Conservation (phyloP, 2,888 invertebrate species). For the Nomada fucata region DNA sequence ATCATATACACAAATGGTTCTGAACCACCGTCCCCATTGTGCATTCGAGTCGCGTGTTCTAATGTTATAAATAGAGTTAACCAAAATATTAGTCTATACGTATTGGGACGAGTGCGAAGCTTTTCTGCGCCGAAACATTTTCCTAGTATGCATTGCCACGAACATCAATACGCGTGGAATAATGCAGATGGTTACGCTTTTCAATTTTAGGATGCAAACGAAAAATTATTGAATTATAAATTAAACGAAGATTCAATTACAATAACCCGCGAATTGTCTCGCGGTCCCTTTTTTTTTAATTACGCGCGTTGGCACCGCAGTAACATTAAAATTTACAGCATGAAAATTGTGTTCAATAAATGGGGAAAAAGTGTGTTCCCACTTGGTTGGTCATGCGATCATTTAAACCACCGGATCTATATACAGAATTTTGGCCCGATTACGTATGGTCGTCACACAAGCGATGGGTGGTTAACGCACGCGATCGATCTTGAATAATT, state of each 20-base stretch:
- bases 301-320: too few species aligned
- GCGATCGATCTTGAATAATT: slow-evolving; percentile 79
- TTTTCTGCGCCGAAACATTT: too few species aligned
- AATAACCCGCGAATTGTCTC: too few species aligned
- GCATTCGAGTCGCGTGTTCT: too few species aligned
- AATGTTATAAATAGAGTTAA: too few species aligned
- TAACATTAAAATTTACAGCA: too few species aligned
- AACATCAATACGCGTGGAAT: background rate
- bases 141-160: background rate
- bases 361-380: background rate
- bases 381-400: slow-evolving; percentile 7
- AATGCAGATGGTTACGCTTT: background rate
- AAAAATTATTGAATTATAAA: background rate
- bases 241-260: background rate
- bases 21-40: too few species aligned
- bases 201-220: background rate
- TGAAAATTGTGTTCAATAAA: slow-evolving; percentile 14
- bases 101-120: too few species aligned
- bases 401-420: slow-evolving; percentile 39
- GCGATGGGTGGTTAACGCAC: slow-evolving; percentile 73
- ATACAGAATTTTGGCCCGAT: slow-evolving; percentile 53
- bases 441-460: slow-evolving; percentile 51
- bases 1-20: too few species aligned
- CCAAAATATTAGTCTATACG: too few species aligned
- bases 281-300: too few species aligned